Percentiles rank a stretch among this genome's conserved stretches.
Conservation (phyloP, 1,140 invertebrate genomes). For the Micrasema longulum region DNA sequence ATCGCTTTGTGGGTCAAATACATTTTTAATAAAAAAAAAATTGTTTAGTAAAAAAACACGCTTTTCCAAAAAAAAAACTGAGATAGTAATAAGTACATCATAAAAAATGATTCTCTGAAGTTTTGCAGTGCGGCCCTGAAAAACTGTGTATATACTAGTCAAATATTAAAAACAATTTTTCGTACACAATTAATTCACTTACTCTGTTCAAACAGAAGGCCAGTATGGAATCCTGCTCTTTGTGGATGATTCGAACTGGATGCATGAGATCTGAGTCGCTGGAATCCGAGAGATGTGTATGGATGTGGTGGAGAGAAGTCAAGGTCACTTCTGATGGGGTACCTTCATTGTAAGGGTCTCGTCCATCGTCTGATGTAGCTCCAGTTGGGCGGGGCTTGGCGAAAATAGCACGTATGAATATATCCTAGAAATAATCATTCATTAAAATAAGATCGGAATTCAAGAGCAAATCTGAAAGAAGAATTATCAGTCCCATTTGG, state of each 20-base stretch:
- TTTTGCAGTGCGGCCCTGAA: no score
- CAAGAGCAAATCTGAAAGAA: no score
- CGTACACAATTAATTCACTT: neutral
- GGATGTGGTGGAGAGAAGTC: conserved; percentile 52
- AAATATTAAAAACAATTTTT: no score
- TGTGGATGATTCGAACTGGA: conserved; percentile 96
- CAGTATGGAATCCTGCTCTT: conserved; percentile 98
- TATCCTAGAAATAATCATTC: conserved; percentile 70
- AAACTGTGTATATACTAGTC: no score
- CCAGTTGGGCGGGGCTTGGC: conserved; percentile 72
- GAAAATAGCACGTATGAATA: conserved; percentile 97
- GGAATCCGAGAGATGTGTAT: conserved; percentile 56
- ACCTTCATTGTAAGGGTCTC: conserved; percentile 55
- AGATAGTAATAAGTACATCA: no score
- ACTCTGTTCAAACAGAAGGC: conserved; percentile 86
- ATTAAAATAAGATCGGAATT: no score
- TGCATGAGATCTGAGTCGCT: conserved; percentile 74
- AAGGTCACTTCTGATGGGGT: conserved; percentile 54
- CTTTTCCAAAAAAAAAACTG: no score
- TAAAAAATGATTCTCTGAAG: no score
- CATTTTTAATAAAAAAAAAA: no score
- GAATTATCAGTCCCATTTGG: no score
- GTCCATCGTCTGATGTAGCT: conserved; percentile 61
- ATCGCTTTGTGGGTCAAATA: no score
- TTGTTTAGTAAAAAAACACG: no score